Evolutionary conservation across 2,797 vertebrate genomes (phyloP).

Genomic region (Rostrhamus sociabilis): DNA sequence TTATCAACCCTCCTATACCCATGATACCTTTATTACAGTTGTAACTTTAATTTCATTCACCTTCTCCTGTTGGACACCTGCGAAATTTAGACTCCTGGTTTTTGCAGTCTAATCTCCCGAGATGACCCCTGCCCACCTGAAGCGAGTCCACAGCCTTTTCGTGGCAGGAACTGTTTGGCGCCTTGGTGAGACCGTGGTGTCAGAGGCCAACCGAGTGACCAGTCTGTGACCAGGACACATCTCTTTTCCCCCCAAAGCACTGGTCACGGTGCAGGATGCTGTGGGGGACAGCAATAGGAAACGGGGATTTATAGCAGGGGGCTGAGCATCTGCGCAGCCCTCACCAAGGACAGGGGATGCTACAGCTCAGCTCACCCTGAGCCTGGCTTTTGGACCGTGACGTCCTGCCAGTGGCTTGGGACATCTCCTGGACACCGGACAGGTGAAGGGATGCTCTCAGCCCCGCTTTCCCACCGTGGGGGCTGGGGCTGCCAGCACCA

Average conservation of each 20-base stretch:
- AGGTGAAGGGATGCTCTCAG: not conserved
- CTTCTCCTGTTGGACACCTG: not conserved
- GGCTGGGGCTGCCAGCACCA: rapidly evolving
- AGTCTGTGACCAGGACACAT: not conserved
- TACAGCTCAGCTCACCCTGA: not conserved
- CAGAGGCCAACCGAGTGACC: not conserved
- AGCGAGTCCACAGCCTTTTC: not conserved
- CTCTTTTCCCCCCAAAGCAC: not conserved
- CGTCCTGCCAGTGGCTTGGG: not conserved
- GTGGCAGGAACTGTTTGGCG: not conserved
- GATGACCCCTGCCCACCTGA: rapidly evolving
- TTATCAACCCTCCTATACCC: conserved; percentile 4
- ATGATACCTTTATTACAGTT: conserved; percentile 4
- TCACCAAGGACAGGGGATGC: not conserved
- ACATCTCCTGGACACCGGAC: rapidly evolving
- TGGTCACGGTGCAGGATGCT: not conserved
- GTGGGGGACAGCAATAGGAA: not conserved
- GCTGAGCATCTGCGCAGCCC: not conserved
- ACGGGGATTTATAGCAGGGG: not conserved
- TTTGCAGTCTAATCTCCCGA: not conserved
- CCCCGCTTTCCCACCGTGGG: rapidly evolving
- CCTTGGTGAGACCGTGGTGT: not conserved
- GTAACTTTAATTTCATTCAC: conserved; percentile 14
- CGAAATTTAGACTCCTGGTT: not conserved
- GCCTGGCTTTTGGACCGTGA: not conserved